Evolutionary conservation across 2,113 vertebrate species (phyloP), one percentile per base, ranked within the genome.

Genomic region (Heterochromis multidens): DNA sequence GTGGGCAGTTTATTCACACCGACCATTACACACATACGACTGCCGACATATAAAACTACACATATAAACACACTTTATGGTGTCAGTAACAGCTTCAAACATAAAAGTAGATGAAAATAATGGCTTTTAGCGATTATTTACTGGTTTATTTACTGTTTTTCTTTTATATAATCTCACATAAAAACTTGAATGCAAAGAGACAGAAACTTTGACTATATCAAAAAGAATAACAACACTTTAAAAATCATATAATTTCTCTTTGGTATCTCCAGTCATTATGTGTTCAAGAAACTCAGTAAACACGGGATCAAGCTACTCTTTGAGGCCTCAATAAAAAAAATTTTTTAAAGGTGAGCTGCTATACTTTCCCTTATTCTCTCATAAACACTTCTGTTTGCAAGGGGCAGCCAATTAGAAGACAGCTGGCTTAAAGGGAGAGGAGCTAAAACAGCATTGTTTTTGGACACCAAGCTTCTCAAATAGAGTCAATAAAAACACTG

Each of bases 1-100:
- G 89, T 93, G 95, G 89, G 33, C 81, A 16, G 3, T 56, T 23
- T 23, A 4, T 54, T 80, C 35, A 89, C 43, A 79, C 8, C 23
- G n/a, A 13, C 11, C 9, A 29, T 6, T 4, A 27, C 10, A 62
- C 43, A 29, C 25, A 54, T 40, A 49, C 0, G 9, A 12, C 40
- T 72, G 16, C 40, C 27, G 16, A 46, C 23, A 49, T 11, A 46
- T 70, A 72, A 72, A 65, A 72, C 19, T 49, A 49, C 1, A 49
- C 65, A 72, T 14, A 14, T 46, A 27, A 29, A 72, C 23, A 49
- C 23, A 29, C 16, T 27, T 19, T 9, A 27, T 19, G 23, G 40
- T 46, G 65, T 70, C 63, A 27, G n/a, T 25, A 37, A 70, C 8
- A 65, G 62, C 21, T 65, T 65, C 61, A 37, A 23, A 63, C n/a